Evolutionary conservation across 1,140 invertebrate species (phyloP).

Genomic region (Andricus grossulariae): DNA sequence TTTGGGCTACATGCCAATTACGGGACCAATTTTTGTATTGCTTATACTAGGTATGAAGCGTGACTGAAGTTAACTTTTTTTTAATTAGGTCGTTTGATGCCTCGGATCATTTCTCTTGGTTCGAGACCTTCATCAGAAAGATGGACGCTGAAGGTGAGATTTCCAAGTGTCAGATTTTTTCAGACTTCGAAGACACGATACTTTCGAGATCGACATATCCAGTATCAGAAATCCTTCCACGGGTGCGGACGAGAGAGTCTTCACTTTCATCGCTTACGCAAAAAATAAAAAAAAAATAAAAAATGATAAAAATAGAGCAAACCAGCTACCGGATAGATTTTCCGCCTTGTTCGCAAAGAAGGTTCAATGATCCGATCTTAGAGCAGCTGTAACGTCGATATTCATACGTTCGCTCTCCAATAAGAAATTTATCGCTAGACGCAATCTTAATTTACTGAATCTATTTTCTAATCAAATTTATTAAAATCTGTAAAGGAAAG

Average conservation of each 20-base stretch:
- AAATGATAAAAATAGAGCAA: conserved; percentile 51
- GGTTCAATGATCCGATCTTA: conserved; percentile 16
- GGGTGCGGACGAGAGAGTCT: conserved; percentile 67
- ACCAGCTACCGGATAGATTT: conserved; percentile 57
- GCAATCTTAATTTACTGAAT: background rate
- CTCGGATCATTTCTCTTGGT: conserved; percentile 42
- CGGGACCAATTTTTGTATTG: too few species aligned
- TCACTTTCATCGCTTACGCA: conserved; percentile 68
- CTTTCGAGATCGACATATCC: conserved; percentile 71
- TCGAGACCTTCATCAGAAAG: conserved; percentile 50
- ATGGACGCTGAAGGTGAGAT: conserved; percentile 45
- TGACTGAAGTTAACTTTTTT: background rate
- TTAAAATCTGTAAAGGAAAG: background rate
- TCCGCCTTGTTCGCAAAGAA: conserved; percentile 34
- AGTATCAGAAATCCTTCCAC: conserved; percentile 64
- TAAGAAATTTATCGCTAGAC: background rate
- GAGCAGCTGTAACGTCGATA: background rate
- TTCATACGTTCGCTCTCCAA: conserved; percentile 15
- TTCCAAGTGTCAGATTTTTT: conserved; percentile 53
- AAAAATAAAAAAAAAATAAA: conserved; percentile 36
- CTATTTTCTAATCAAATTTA: background rate
- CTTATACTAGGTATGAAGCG: too few species aligned
- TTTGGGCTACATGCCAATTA: too few species aligned
- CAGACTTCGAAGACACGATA: conserved; percentile 60
- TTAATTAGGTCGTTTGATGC: background rate